A percentile compares a stretch with the other conserved stretches of the same genome.
Conservation (phyloP, 1,140 invertebrate species). For the Physella acuta region DNA sequence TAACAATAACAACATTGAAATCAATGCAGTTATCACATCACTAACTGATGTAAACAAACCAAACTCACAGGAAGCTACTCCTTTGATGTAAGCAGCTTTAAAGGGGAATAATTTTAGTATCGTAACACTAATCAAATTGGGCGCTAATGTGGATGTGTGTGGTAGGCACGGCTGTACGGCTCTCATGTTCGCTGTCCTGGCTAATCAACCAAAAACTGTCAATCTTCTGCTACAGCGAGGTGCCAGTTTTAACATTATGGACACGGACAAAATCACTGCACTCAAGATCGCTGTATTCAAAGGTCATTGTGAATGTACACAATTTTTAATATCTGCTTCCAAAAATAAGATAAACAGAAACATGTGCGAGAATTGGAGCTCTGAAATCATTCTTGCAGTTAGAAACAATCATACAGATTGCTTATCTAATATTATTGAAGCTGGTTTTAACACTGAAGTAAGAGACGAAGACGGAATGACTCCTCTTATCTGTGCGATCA, state of each 20-base stretch:
- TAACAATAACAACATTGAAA: no score
- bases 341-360: neutral
- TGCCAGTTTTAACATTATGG: neutral
- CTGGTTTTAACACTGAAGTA: neutral
- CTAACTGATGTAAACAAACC: no score
- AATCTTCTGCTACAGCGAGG: constrained; percentile 1
- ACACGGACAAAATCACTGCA: neutral
- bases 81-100: no score
- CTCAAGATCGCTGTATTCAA: neutral
- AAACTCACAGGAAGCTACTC: no score
- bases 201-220: neutral
- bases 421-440: no score
- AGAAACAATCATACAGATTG: constrained; percentile 1
- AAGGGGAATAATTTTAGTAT: no score
- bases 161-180: neutral
- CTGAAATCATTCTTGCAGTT: neutral
- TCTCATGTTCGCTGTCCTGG: neutral
- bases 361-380: neutral
- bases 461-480: constrained; percentile 5
- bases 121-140: neutral
- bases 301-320: neutral
- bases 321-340: no score
- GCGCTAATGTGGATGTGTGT: neutral
- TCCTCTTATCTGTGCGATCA: constrained; percentile 1
- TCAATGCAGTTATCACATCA: no score